Percentiles rank a stretch among this genome's conserved stretches.
phyloP scores from a whole-genome alignment of 2,888 invertebrate species.

The Lasius platythorax region DNA sequence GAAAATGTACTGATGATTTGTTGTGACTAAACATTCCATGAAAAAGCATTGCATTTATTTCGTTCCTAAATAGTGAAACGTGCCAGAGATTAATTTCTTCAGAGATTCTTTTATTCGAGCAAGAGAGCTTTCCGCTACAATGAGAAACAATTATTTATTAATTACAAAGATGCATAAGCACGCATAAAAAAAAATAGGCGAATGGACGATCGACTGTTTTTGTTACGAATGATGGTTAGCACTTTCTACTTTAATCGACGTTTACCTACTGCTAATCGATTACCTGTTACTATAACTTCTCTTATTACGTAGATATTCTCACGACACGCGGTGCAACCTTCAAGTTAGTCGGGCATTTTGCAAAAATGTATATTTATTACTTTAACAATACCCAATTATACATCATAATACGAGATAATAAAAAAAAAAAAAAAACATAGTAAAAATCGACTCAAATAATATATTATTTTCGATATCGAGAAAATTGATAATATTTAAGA shows the following conservation, averaged over 20 bases:
- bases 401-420: background rate
- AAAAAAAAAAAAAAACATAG: background rate
- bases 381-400: background rate
- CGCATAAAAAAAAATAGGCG: conserved; percentile 3
- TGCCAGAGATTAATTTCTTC: conserved; percentile 2
- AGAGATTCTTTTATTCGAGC: background rate
- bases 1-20: conserved; percentile 9
- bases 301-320: conserved; percentile 67
- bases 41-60: conserved; percentile 27
- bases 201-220: conserved; percentile 43
- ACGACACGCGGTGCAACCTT: conserved; percentile 49
- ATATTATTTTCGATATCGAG: background rate
- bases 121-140: background rate
- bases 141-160: conserved; percentile 1
- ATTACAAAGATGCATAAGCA: conserved; percentile 16
- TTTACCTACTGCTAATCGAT: conserved; percentile 70
- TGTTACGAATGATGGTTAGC: conserved; percentile 53
- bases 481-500: background rate
- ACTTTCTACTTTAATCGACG: conserved; percentile 66
- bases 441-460: background rate
- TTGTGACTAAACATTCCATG: conserved; percentile 16
- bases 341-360: conserved; percentile 35
- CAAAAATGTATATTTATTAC: background rate
- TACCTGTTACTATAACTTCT: conserved; percentile 65
- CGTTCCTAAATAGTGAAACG: conserved; percentile 27